Evolutionary conservation across 2,888 invertebrate species (phyloP).

Genomic region (Eucriotettix oculatus): DNA sequence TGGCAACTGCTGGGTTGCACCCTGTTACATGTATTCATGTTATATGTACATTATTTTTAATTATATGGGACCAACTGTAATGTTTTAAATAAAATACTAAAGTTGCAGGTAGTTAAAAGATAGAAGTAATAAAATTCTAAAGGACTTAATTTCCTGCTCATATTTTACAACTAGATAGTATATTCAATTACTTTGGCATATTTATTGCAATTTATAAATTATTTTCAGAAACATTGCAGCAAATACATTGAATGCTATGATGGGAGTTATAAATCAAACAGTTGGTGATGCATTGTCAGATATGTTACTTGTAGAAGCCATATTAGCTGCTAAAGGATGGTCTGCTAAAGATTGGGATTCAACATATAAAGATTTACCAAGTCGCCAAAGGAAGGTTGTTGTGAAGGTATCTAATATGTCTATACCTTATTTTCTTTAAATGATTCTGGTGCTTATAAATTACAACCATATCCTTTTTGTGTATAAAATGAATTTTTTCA

Average conservation of each 20-base stretch:
- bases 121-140: no score
- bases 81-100: no score
- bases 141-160: no score
- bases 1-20: no score
- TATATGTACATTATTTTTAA: no score
- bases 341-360: constrained; percentile 61
- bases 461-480: not conserved
- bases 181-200: no score
- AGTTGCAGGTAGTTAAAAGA: no score
- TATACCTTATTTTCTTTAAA: not conserved
- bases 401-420: constrained; percentile 38
- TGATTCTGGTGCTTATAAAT: not conserved
- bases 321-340: constrained; percentile 70
- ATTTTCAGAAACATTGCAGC: constrained; percentile 11
- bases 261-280: constrained; percentile 82
- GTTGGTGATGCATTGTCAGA: constrained; percentile 97
- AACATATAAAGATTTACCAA: constrained; percentile 74
- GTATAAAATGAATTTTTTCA: not conserved
- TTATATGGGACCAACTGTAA: no score
- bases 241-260: constrained; percentile 41
- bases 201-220: no score
- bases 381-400: constrained; percentile 70
- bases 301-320: constrained; percentile 81
- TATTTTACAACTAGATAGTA: no score
- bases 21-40: no score